Percentiles rank a stretch among this genome's conserved stretches.
Conservation (phyloP, 2,113 vertebrate genomes). For the Oryzias curvinotus region DNA sequence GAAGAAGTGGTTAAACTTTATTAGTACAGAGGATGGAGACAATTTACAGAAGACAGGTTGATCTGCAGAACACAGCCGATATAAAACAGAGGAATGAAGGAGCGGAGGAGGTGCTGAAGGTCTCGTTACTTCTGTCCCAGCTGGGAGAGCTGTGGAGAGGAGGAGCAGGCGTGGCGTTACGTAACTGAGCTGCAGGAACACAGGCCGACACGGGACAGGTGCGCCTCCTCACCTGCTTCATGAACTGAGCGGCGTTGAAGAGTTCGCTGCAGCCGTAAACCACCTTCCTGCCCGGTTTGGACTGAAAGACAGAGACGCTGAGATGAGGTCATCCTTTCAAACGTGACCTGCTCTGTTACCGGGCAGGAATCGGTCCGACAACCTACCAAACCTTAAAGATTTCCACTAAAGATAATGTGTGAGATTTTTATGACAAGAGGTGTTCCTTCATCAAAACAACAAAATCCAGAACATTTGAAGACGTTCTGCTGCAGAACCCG, state of each 20-base stretch:
- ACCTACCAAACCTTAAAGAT: too few relatives aligned
- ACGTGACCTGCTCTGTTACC: too few relatives aligned
- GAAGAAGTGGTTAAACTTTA: constrained; percentile 70
- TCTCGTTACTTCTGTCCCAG: constrained; percentile 88
- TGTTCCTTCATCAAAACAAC: too few relatives aligned
- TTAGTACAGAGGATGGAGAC: constrained; percentile 71
- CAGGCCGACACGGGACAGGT: background rate
- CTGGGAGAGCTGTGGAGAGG: constrained; percentile 84
- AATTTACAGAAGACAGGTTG: constrained; percentile 63
- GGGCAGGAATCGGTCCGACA: too few relatives aligned
- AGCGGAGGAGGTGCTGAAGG: constrained; percentile 1
- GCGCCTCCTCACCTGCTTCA: constrained; percentile 85
- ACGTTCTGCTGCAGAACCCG: too few relatives aligned
- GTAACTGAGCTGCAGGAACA: background rate
- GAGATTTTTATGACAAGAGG: too few relatives aligned
- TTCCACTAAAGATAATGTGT: too few relatives aligned
- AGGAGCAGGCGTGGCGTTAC: constrained; percentile 7
- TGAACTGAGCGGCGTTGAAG: constrained; percentile 94
- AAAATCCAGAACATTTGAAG: too few relatives aligned
- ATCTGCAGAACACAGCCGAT: constrained; percentile 69
- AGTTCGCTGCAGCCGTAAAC: constrained; percentile 98
- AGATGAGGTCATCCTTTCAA: background rate
- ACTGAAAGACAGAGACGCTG: constrained; percentile 62
- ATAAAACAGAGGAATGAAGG: constrained; percentile 74
- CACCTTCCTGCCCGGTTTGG: constrained; percentile 90